Evolutionary conservation across 2,113 vertebrate species (phyloP), one percentile per base, ranked within the genome.

Genomic region (Myotis lucifugus): DNA sequence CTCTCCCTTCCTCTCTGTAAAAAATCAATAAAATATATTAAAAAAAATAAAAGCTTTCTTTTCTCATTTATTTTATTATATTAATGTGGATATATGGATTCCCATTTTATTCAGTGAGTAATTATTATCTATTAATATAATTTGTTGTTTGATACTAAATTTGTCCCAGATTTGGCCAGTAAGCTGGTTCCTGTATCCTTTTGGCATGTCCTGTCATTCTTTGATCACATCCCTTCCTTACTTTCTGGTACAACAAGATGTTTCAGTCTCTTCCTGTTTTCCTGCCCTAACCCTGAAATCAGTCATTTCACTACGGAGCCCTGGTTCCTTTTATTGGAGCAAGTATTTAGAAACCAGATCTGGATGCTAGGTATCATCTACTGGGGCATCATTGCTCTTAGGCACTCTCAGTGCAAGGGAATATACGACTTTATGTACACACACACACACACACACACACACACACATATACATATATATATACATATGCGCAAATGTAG

Each of bases 251-350:
- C 40, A 88, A n/a, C 37, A 81, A n/a, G 52, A 64, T 87, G n/a
- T 81, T 93, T 67, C 42, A 81, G 15, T 86, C 40, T 52, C 34
- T 78, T 73, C 69, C 74, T 79, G 56, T 73, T 88, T 91, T 83
- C 52, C 42, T 73, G 19, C 34, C 67, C 27, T 21, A 73, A 40
- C 54, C 46, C 50, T 86, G 82, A 29, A 85, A 77, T 77, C 32
- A 86, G 64, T 56, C 64, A 87, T 88, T 88, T 88, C 54, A 83
- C 27, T 52, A 61, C 59, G 23, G 19, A 72, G 32, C 48, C 23
- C n/a, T 64, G 66, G n/a, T 88, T 93, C 42, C 18, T 46, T 85
- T 81, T 64, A 42, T 73, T 88, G 85, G 34, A 66, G 85, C 61
- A 72, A 29, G 29, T 64, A 42, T 54, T 74, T 83, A 66, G 56